phyloP scores from a whole-genome alignment of 2,888 invertebrate genomes.

The Volucella inflata region DNA sequence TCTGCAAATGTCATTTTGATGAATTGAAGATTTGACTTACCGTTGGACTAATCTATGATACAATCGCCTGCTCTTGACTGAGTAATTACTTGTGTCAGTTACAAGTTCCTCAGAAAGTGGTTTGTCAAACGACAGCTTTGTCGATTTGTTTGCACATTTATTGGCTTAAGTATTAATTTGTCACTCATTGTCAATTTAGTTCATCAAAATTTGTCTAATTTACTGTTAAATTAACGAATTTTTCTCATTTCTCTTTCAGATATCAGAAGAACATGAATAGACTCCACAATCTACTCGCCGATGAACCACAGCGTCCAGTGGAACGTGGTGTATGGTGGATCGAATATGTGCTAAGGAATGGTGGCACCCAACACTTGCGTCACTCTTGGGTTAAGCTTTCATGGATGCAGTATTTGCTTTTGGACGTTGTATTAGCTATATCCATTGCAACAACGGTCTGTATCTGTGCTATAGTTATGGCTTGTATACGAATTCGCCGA shows the following conservation, averaged over 20 bases:
- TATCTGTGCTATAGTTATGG: conserved; percentile 49
- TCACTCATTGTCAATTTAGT: too few relatives aligned
- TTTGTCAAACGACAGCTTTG: too few relatives aligned
- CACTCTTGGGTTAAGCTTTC: conserved; percentile 73
- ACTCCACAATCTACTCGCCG: conserved; percentile 71
- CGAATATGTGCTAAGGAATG: conserved; percentile 77
- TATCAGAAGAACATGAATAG: conserved; percentile 76
- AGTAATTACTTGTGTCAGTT: not conserved
- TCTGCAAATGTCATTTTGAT: conserved; percentile 28
- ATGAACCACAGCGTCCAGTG: conserved; percentile 76
- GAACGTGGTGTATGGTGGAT: conserved; percentile 78
- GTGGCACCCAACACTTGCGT: conserved; percentile 76
- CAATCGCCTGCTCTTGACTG: not conserved
- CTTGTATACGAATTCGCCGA: conserved; percentile 70
- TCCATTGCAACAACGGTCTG: conserved; percentile 20
- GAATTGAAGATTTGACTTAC: conserved; percentile 2
- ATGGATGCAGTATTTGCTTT: conserved; percentile 77
- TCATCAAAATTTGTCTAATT: too few relatives aligned
- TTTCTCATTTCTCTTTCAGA: conserved; percentile 39
- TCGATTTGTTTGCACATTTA: too few relatives aligned
- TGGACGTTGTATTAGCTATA: conserved; percentile 76
- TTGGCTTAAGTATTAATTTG: too few relatives aligned
- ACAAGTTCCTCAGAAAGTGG: too few relatives aligned
- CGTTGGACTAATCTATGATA: not conserved
- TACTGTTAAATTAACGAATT: not conserved